These are phyloP conservation scores for Irena cyanogastra DNA, from an alignment of 2,113 vertebrate genomes.

Conservation along the genomic window DNA sequence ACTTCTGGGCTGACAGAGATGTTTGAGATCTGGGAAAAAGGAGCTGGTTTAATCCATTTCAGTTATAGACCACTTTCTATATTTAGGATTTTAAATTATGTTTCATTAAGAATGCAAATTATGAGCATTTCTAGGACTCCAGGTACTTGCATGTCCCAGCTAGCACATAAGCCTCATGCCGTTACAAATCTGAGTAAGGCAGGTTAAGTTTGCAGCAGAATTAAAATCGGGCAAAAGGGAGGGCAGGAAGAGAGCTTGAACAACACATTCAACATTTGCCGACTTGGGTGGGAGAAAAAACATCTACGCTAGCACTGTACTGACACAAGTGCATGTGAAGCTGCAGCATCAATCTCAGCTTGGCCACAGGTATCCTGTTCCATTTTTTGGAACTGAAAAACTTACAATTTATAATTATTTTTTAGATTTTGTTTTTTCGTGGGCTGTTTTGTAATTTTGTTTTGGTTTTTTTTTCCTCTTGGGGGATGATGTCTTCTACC, in stretches of 20 bases:
- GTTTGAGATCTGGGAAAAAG: background rate
- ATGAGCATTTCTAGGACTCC: constrained; percentile 18
- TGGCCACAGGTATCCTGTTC: background rate
- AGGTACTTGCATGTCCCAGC: constrained; percentile 35
- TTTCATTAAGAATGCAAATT: constrained; percentile 61
- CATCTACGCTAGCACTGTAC: background rate
- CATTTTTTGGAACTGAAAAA: background rate
- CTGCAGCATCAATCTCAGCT: background rate
- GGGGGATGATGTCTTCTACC: background rate
- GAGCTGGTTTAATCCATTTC: background rate
- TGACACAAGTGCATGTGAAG: background rate
- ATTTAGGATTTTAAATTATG: constrained; percentile 51
- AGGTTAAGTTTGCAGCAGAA: background rate
- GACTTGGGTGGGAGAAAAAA: background rate
- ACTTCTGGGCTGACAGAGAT: background rate
- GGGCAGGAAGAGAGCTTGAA: background rate
- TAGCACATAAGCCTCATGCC: constrained; percentile 23
- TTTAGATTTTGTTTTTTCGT: background rate
- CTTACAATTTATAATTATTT: background rate
- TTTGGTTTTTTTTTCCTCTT: background rate
- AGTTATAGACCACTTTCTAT: constrained; percentile 7
- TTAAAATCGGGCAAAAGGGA: constrained; percentile 25
- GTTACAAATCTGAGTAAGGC: constrained; percentile 23
- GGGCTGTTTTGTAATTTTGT: background rate
- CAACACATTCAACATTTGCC: background rate